Conservation (phyloP, 2,113 vertebrate genomes). For the Zosterops hypoxanthus region DNA sequence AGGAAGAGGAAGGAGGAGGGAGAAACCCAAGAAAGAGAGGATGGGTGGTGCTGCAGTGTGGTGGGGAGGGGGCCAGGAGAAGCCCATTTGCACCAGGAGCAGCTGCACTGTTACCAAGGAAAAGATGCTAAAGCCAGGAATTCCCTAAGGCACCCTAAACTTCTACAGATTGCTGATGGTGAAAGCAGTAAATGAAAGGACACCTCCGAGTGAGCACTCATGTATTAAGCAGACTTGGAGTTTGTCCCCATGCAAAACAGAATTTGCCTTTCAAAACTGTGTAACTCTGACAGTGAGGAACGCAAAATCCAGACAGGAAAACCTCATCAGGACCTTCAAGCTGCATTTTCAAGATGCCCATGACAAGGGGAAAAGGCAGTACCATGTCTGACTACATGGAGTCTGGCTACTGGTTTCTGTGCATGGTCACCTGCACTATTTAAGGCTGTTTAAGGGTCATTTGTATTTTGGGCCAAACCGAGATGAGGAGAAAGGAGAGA, state of each 20-base stretch:
- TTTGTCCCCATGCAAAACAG: neutral
- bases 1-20: slow-evolving; percentile 12
- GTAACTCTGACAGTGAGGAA: neutral
- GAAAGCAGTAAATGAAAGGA: slow-evolving; percentile 59
- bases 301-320: neutral
- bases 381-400: neutral
- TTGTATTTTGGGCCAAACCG: neutral
- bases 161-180: slow-evolving; percentile 41
- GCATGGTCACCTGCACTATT: neutral
- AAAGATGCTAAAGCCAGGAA: neutral
- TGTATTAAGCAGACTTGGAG: slow-evolving; percentile 8
- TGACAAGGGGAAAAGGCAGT: neutral
- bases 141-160: slow-evolving; percentile 42
- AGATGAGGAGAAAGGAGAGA: neutral
- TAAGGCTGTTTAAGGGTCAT: neutral
- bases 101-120: neutral
- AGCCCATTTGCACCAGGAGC: neutral
- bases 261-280: neutral
- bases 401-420: neutral
- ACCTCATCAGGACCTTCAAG: neutral
- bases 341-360: neutral
- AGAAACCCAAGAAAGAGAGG: neutral
- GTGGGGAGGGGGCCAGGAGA: neutral
- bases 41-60: accelerated
- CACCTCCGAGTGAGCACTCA: slow-evolving; percentile 51